Evolutionary conservation across 2,888 invertebrate genomes (phyloP).

Genomic region (Mystacides longicornis): DNA sequence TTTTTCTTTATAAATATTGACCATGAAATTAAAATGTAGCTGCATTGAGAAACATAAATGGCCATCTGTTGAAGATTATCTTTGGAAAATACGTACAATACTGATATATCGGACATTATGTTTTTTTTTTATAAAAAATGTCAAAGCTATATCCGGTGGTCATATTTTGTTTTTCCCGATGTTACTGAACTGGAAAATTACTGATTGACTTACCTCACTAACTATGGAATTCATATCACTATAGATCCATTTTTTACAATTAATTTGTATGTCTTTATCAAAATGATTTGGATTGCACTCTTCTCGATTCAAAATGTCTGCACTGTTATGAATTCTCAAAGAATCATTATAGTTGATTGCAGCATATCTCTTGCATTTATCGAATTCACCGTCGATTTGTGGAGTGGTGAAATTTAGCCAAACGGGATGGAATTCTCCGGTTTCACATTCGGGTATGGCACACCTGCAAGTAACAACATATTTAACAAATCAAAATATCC

Average conservation of each 20-base stretch:
- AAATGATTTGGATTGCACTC: constrained; percentile 29
- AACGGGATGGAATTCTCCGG: constrained; percentile 33
- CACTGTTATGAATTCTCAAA: not conserved
- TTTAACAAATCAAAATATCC: too few relatives aligned
- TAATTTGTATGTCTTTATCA: constrained; percentile 32
- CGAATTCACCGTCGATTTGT: constrained; percentile 27
- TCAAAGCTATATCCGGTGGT: too few relatives aligned
- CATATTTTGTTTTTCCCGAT: too few relatives aligned
- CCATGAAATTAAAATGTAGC: too few relatives aligned
- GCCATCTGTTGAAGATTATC: too few relatives aligned
- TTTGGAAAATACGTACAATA: too few relatives aligned
- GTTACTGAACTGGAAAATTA: too few relatives aligned
- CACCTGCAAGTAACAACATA: constrained; percentile 37
- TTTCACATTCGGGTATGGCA: constrained; percentile 37
- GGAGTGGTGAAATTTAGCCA: constrained; percentile 47
- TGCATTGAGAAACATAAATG: too few relatives aligned
- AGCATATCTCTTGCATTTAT: not conserved
- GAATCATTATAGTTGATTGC: not conserved
- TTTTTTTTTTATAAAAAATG: too few relatives aligned
- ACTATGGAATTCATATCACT: constrained; percentile 55
- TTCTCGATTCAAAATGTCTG: not conserved
- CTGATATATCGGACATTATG: too few relatives aligned
- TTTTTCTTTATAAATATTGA: too few relatives aligned
- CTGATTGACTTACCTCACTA: constrained; percentile 51
- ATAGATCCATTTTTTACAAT: constrained; percentile 50